Conservation (phyloP, 1,140 invertebrate species). For the Dolichoris vasculosae region DNA sequence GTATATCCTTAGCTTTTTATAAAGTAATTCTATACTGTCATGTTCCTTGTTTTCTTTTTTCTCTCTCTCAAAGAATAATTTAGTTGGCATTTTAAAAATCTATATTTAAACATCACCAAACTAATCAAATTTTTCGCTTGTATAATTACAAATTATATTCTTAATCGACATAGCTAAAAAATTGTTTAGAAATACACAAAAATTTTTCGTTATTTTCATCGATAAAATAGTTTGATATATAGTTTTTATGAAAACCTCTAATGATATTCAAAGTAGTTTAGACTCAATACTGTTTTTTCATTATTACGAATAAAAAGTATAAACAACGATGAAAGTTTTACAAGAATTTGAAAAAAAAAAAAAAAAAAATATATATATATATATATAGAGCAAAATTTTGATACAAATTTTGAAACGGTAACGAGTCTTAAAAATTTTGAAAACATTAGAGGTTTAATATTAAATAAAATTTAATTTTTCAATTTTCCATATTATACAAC, state of each 20-base stretch:
- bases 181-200: slow-evolving; percentile 9
- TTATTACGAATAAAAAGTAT: not conserved
- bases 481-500: not conserved
- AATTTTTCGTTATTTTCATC: not conserved
- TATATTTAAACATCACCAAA: not conserved
- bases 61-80: not conserved
- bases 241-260: not conserved
- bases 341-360: not conserved
- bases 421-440: not conserved
- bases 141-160: not conserved
- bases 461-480: not conserved
- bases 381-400: not conserved
- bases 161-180: not conserved
- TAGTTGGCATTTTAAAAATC: slow-evolving; percentile 24
- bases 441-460: not conserved
- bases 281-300: not conserved
- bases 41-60: not conserved
- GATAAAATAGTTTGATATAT: not conserved
- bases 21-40: not conserved
- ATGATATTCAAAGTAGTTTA: not conserved
- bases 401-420: not conserved
- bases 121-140: not conserved
- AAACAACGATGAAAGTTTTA: not conserved
- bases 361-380: too few species aligned
- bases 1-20: not conserved